Percentiles rank a stretch among this genome's conserved stretches.
Conservation (phyloP, 2,113 vertebrate genomes). For the Zosterops pallidus region DNA sequence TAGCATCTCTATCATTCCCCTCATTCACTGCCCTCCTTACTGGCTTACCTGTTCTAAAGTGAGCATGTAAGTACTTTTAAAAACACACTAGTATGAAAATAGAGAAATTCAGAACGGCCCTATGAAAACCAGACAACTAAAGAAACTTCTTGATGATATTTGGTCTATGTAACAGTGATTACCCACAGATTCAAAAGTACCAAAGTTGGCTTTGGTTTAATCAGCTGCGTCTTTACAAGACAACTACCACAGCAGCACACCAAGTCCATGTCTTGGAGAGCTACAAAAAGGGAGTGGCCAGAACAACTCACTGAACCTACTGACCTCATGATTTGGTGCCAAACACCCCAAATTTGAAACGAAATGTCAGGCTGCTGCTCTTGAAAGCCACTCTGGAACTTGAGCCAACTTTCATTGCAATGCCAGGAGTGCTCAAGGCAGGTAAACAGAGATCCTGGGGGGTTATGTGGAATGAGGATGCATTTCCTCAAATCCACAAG, state of each 20-base stretch:
- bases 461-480: background rate
- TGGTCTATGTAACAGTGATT: background rate
- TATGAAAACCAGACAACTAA: background rate
- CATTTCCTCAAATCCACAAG: background rate
- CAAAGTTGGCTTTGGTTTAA: background rate
- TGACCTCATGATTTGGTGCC: background rate
- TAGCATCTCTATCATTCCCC: background rate
- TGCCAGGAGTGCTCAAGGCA: background rate
- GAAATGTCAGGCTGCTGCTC: background rate
- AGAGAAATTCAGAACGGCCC: background rate
- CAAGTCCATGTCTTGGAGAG: background rate
- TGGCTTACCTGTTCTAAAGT: background rate
- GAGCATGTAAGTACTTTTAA: rapidly evolving
- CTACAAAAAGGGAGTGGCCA: background rate
- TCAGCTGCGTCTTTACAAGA: background rate
- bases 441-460: background rate
- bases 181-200: background rate
- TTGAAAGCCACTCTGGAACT: background rate
- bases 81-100: background rate
- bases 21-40: background rate
- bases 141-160: background rate
- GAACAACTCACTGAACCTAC: background rate
- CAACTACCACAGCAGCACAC: background rate
- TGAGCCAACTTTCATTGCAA: background rate
- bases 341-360: background rate